Conservation (phyloP, 2,888 invertebrate species). For the Epicampocera succincta region DNA sequence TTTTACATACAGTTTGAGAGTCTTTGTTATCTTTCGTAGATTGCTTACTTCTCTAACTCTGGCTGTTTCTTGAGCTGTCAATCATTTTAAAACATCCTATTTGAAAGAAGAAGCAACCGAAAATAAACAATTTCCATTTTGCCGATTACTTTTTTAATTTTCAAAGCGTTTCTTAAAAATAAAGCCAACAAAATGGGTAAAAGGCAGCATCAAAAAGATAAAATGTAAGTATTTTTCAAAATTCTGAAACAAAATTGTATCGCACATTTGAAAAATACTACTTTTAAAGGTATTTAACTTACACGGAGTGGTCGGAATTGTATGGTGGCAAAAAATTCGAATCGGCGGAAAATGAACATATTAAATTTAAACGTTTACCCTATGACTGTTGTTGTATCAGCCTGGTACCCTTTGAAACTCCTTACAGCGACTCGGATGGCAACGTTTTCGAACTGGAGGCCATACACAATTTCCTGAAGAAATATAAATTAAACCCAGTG, state of each 20-base stretch:
- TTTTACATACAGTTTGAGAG: slow-evolving; percentile 22
- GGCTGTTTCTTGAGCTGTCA: slow-evolving; percentile 16
- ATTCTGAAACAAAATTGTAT: slow-evolving; percentile 1
- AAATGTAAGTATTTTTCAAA: slow-evolving; percentile 85
- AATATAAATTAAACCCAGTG: slow-evolving; percentile 96
- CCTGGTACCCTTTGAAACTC: slow-evolving; percentile 94
- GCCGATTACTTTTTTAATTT: neutral
- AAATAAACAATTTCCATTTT: slow-evolving; percentile 53
- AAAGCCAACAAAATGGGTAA: slow-evolving; percentile 89
- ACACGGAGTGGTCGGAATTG: slow-evolving; percentile 86
- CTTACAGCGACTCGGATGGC: slow-evolving; percentile 94
- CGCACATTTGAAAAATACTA: neutral
- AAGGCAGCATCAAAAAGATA: slow-evolving; percentile 96
- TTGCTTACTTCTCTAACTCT: too few species aligned
- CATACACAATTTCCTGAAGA: slow-evolving; percentile 92
- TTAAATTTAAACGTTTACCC: slow-evolving; percentile 94
- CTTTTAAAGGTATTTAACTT: slow-evolving; percentile 78
- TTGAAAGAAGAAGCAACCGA: slow-evolving; percentile 44
- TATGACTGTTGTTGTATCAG: slow-evolving; percentile 96
- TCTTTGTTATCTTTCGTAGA: too few species aligned
- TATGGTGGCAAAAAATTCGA: slow-evolving; percentile 93
- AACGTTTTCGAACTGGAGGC: slow-evolving; percentile 96
- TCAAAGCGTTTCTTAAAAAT: neutral
- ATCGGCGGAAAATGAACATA: slow-evolving; percentile 87
- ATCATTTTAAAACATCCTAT: neutral